These are phyloP conservation scores for Abrostola tripartita DNA, from an alignment of 2,888 invertebrate species.

Conservation along the genomic window DNA sequence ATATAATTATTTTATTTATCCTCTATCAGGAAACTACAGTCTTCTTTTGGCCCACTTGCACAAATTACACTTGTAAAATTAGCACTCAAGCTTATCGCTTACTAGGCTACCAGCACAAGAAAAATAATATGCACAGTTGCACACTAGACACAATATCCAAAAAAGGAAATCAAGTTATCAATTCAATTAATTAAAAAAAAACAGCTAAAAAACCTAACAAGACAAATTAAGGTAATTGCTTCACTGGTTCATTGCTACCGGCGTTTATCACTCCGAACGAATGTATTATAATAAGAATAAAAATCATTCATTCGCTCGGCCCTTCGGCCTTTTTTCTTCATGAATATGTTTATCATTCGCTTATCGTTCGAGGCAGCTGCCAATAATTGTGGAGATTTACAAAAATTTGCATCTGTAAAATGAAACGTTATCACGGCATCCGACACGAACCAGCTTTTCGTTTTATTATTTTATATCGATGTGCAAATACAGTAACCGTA, in stretches of 20 bases:
- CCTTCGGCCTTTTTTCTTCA: conserved; percentile 56
- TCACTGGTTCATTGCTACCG: conserved; percentile 51
- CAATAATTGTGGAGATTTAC: conserved; percentile 74
- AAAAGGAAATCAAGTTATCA: conserved; percentile 15
- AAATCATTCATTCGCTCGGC: conserved; percentile 55
- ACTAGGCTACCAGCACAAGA: too few species aligned
- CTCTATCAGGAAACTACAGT: too few species aligned
- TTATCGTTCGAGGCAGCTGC: conserved; percentile 72
- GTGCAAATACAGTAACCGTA: not conserved
- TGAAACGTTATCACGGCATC: conserved; percentile 66
- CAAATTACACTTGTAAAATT: too few species aligned
- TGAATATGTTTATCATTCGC: conserved; percentile 71
- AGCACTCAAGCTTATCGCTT: too few species aligned
- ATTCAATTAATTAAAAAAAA: conserved; percentile 26
- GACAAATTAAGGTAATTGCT: conserved; percentile 52
- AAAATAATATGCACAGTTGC: too few species aligned
- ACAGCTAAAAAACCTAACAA: conserved; percentile 23
- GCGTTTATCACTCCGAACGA: conserved; percentile 44
- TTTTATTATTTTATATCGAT: conserved; percentile 1
- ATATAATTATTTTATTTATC: too few species aligned
- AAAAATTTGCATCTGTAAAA: conserved; percentile 73
- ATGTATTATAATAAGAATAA: conserved; percentile 34
- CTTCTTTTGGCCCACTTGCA: too few species aligned
- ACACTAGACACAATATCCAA: not conserved
- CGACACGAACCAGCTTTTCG: conserved; percentile 22